phyloP scores from a whole-genome alignment of 2,797 vertebrate species.

The Sebastiscus albofasciatus region DNA sequence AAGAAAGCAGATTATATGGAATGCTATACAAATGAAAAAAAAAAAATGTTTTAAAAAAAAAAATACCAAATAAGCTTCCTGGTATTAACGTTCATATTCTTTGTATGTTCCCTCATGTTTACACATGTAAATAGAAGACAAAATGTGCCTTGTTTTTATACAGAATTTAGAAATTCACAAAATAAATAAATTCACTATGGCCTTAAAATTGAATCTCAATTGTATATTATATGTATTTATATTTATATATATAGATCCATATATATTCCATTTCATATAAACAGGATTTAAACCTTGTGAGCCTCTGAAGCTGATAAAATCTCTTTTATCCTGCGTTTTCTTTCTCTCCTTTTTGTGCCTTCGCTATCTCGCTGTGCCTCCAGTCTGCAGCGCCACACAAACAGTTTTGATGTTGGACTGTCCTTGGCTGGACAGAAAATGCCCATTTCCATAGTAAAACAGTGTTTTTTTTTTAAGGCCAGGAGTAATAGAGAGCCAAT shows the following conservation, averaged over 20 bases:
- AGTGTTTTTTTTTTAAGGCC: constrained; percentile 69
- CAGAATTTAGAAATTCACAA: constrained; percentile 87
- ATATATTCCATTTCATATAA: constrained; percentile 81
- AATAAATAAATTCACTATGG: constrained; percentile 87
- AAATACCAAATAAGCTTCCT: constrained; percentile 64
- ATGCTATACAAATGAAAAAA: constrained; percentile 70
- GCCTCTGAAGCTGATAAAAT: constrained; percentile 66
- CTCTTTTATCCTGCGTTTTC: constrained; percentile 53
- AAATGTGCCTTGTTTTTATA: constrained; percentile 79
- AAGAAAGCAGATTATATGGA: constrained; percentile 74
- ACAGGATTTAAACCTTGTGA: constrained; percentile 70
- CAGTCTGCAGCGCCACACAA: constrained; percentile 73
- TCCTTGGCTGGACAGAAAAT: constrained; percentile 77
- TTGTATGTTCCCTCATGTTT: constrained; percentile 82
- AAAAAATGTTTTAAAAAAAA: constrained; percentile 57
- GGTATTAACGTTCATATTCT: constrained; percentile 66
- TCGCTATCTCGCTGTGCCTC: constrained; percentile 59
- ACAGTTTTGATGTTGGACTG: constrained; percentile 72
- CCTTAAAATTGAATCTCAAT: constrained; percentile 81
- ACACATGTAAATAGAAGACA: constrained; percentile 79
- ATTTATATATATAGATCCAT: constrained; percentile 48
- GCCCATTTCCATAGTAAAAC: constrained; percentile 81
- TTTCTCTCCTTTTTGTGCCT: constrained; percentile 62
- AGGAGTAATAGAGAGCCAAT: constrained; percentile 59
- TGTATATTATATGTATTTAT: constrained; percentile 70